Evolutionary conservation across 2,113 vertebrate genomes (phyloP).

Genomic region (Corythornis vintsioides): DNA sequence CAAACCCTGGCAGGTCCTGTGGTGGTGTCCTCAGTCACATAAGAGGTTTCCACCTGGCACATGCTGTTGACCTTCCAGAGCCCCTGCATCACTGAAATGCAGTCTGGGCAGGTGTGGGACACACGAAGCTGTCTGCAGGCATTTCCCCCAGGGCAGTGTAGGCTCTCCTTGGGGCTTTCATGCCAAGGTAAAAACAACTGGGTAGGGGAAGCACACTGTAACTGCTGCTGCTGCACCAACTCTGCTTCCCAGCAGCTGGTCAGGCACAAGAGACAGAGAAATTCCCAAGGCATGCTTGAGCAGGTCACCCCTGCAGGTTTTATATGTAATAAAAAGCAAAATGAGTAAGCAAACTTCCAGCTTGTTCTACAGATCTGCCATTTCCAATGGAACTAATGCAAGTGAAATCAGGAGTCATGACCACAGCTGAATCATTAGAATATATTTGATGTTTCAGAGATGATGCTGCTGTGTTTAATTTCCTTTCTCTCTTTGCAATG

Average conservation of each 20-base stretch:
- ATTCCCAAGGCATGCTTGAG: neutral
- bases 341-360: neutral
- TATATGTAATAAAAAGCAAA: neutral
- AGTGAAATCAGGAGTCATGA: neutral
- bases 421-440: neutral
- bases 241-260: neutral
- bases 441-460: constrained; percentile 3
- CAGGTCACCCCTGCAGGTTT: neutral
- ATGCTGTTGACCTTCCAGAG: neutral
- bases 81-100: neutral
- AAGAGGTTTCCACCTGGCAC: neutral
- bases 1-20: neutral
- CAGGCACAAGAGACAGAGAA: neutral
- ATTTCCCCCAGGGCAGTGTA: neutral
- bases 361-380: neutral
- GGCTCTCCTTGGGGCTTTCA: neutral
- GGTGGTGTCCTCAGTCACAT: neutral
- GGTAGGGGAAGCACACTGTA: neutral
- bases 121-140: neutral
- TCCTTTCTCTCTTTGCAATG: neutral
- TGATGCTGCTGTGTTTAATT: neutral
- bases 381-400: neutral
- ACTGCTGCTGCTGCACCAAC: neutral
- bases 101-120: neutral
- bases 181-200: neutral